Evolutionary conservation across 2,888 invertebrate genomes (phyloP), one percentile per base, ranked within the genome.

Genomic region (Tenthredo notha): DNA sequence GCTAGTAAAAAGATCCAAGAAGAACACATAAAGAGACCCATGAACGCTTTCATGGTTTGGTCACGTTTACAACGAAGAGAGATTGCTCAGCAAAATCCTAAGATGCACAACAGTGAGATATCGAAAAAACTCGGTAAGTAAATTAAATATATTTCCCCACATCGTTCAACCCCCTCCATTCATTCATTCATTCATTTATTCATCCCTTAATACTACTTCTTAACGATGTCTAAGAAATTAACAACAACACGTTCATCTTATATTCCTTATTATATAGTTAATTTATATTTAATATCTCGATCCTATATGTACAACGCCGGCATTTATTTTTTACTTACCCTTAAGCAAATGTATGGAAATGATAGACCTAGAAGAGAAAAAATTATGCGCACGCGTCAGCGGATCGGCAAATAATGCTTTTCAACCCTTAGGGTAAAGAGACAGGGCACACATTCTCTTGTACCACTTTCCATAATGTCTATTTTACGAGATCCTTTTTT

Each of bases 1-100:
- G 94, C 94, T 86, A 94, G 94, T 90, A 94, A 94, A 90, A 95
- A 95, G 91, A 95, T 96, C 85, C 97, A 96, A 88, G 97, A 97
- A 90, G 97, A 98, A 90, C 98, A 98, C 94, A 98, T 99, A 90
- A 99, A 99, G 93, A 95, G 99, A 88, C 99, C 99, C 54, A 99
- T 99, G 99, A 99, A 99, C 94, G 99, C 99, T 0, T 99, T 99
- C 94, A 99, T 99, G 99, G 99, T 99, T 78, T 99, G 99, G 98
- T 98, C 98, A 15, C 94, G 99, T 86, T 95, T 98, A 84, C 98
- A 98, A 93, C 94, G 99, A 89, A 94, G 98, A 91, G 98, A 98
- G 94, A 99, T 99, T 90, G 98, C 99, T 0, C 98, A 98, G 94
- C 99, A 99, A 91, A 99, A 99, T 93, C 99, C 99, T 0, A 99